Base-by-base conservation (phyloP, 2,113 vertebrate species). In the Diadophis punctatus region DNA sequence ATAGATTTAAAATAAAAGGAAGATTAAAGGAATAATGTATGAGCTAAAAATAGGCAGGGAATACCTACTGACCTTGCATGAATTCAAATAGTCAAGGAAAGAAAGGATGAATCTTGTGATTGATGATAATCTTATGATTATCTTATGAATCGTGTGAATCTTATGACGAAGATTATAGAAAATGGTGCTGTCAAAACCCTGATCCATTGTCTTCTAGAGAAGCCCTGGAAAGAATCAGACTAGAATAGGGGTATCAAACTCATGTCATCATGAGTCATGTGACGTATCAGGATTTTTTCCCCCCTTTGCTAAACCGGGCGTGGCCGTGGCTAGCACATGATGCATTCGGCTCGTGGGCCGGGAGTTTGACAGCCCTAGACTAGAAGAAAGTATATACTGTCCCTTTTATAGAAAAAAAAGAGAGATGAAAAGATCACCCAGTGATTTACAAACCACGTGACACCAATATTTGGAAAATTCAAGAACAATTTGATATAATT, bases 321-420 rank as follows among this genome's bases (percentile, higher is more conserved):
- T 53, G 52, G 52, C 14, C 14, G 1, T 53, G 52, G 52, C 14
- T 14, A 53, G 3, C 0, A 11, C 2, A 1, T 51, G 11, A 51
- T 0, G 2, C 10, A 53, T 53, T 14, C 2, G 0, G 52, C 14
- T 11, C 16, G 0, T 14, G 14, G 16, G 14, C 52, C 1, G 12
- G 9, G 49, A 49, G 49, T 10, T 49, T 49, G 49, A 49, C 49
- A 49, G 49, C 49, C 49, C 49, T 49, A 2, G 60, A 30, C 60
- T 30, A 30, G 60, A 63, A 63, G 10, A 14, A 68, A 14, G 60
- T n/a, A 63, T n/a, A 68, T n/a, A 63, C 3, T 63, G 60, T 63
- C 10, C 10, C 27, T 30, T 63, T 63, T 27, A 27, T 2, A 63
- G 27, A 12, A 63, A n/a, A n/a, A n/a, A 30, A 0, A n/a, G 10